Base-by-base conservation (phyloP, 2,113 vertebrate species). In the Phylloscopus trochilus region DNA sequence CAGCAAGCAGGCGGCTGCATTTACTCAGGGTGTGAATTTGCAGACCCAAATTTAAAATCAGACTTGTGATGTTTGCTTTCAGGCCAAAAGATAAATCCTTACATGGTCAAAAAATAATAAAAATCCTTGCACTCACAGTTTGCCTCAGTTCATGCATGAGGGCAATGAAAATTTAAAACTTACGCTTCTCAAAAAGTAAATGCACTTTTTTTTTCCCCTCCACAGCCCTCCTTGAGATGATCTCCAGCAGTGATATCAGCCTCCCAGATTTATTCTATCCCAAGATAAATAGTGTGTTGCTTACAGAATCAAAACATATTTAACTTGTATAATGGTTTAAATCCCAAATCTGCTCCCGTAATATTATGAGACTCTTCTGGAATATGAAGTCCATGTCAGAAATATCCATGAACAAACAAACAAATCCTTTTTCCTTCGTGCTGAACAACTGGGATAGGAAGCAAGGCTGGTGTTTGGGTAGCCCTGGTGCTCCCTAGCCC, bases 211-310 rank as follows among this genome's bases (percentile, higher is more conserved):
- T 83, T 83, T 46, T 13, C 3, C 18, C 52, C 39, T 69, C 26
- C 73, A 47, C 44, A 89, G 7, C 28, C 60, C 60, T 88, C 87
- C 76, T 89, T 73, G 68, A 83, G 80, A 90, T 88, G 88, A 93
- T 86, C 68, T 93, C 76, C 26, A 13, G 73, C 66, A 94, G 44
- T 33, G 64, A 64, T 78, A 91, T 78, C 85, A 89, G 73, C 15
- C 76, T 76, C 83, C 66, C 76, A 89, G 85, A 95, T 94, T 97
- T 95, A 90, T 67, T 92, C 79, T 95, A 93, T 92, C 92, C 90
- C 51, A 96, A 89, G 83, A 96, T 88, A 96, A 96, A 96, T 87
- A 95, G 49, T 8, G n/a, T 80, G 31, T 70, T 92, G 83, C 90
- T 94, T 89, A 90, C 52, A 90, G 94, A 95, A 95, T 93, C 90